Evolutionary conservation across 2,888 invertebrate species (phyloP).

Genomic region (Notodonta dromedarius): DNA sequence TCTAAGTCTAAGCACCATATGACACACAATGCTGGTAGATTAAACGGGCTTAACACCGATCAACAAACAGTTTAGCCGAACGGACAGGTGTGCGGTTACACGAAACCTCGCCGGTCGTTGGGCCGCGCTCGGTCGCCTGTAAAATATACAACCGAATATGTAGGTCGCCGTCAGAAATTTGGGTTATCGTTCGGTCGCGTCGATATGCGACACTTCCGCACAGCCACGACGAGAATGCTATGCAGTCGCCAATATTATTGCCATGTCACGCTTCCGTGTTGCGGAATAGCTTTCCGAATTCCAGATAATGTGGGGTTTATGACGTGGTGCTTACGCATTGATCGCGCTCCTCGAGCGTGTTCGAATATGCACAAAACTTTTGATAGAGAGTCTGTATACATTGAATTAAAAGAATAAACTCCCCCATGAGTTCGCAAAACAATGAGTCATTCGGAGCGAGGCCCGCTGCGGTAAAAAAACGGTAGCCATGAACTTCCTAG

Average conservation of each 20-base stretch:
- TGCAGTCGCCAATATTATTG: slow-evolving; percentile 69
- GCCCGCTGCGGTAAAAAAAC: slow-evolving; percentile 64
- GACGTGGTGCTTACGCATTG: slow-evolving; percentile 47
- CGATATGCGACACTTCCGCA: slow-evolving; percentile 78
- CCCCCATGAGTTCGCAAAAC: slow-evolving; percentile 37
- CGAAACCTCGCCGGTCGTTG: slow-evolving; percentile 55
- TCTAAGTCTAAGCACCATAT: slow-evolving; percentile 6
- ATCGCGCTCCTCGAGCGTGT: slow-evolving; percentile 23
- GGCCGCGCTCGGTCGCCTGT: slow-evolving; percentile 62
- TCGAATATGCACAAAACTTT: slow-evolving; percentile 9
- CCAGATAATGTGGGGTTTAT: slow-evolving; percentile 53
- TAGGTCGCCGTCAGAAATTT: slow-evolving; percentile 80
- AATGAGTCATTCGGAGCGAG: slow-evolving; percentile 60
- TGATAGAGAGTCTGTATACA: not conserved
- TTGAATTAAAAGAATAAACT: not conserved
- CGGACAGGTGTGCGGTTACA: slow-evolving; percentile 49
- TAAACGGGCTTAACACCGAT: slow-evolving; percentile 41
- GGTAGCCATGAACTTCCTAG: slow-evolving; percentile 75
- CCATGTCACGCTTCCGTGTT: slow-evolving; percentile 52
- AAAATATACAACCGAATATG: slow-evolving; percentile 69
- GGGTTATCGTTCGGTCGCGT: slow-evolving; percentile 79
- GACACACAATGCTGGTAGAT: slow-evolving; percentile 27
- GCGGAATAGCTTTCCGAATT: slow-evolving; percentile 58
- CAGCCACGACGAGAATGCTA: slow-evolving; percentile 67
- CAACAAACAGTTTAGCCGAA: slow-evolving; percentile 48